Percentiles rank a stretch among this genome's conserved stretches.
Evolutionary conservation across 1,140 invertebrate genomes (phyloP).

Genomic region (Ooceraea biroi): DNA sequence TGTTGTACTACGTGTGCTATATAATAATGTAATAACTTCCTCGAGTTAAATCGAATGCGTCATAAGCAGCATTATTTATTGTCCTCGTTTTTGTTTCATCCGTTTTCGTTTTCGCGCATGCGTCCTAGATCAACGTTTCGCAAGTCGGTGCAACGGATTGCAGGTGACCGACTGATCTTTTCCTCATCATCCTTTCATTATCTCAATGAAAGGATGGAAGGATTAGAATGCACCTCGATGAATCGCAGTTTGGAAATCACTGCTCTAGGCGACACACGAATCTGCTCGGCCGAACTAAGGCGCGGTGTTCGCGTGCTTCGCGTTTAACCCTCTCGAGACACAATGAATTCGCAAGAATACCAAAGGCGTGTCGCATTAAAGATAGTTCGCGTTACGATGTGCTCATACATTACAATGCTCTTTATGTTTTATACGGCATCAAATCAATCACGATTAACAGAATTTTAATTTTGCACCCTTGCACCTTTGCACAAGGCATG

Average conservation of each 20-base stretch:
- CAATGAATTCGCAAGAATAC: neutral
- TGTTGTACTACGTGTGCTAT: neutral
- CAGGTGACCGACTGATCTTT: neutral
- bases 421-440: neutral
- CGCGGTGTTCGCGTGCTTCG: neutral
- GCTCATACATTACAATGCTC: slow-evolving; percentile 1
- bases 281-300: neutral
- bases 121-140: slow-evolving; percentile 5
- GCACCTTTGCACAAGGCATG: no score
- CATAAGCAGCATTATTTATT: slow-evolving; percentile 36
- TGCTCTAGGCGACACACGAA: slow-evolving; percentile 17
- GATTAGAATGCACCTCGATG: neutral
- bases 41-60: neutral
- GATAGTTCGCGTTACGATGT: neutral
- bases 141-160: slow-evolving; percentile 18
- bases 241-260: slow-evolving; percentile 17
- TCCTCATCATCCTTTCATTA: slow-evolving; percentile 6
- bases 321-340: slow-evolving; percentile 29
- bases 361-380: neutral
- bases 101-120: neutral
- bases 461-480: no score
- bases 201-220: no score
- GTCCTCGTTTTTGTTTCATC: slow-evolving; percentile 35
- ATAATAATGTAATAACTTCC: neutral
- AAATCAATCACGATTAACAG: no score